A percentile compares a stretch with the other conserved stretches of the same genome.
phyloP scores from a whole-genome alignment of 2,888 invertebrate genomes.

The Andrena trimmerana region DNA sequence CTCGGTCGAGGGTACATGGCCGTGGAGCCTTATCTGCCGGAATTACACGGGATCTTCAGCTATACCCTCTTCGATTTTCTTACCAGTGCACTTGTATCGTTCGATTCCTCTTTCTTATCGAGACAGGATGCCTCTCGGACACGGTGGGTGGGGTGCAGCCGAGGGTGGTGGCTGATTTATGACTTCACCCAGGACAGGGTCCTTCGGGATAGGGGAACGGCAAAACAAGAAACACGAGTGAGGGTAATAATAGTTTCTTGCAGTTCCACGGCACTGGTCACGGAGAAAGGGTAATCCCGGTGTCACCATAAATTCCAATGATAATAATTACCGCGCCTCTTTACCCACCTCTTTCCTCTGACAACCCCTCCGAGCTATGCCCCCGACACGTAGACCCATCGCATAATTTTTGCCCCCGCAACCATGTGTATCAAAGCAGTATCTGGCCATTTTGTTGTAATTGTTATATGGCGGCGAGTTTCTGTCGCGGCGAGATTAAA shows the following conservation, averaged over 20 bases:
- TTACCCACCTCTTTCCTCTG: conserved; percentile 49
- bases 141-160: conserved; percentile 32
- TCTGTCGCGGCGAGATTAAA: neutral
- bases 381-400: neutral
- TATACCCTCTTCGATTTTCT: conserved; percentile 49
- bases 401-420: conserved; percentile 42
- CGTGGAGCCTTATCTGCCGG: conserved; percentile 23
- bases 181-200: conserved; percentile 64
- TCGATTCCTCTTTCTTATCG: conserved; percentile 55
- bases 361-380: conserved; percentile 19
- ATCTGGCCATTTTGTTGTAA: neutral
- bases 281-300: conserved; percentile 71
- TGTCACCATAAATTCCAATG: conserved; percentile 75
- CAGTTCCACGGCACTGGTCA: conserved; percentile 69
- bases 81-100: conserved; percentile 42
- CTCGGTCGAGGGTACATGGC: neutral
- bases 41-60: conserved; percentile 8
- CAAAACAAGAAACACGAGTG: conserved; percentile 75
- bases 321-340: conserved; percentile 73
- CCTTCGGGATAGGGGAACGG: conserved; percentile 57
- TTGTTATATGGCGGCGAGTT: neutral
- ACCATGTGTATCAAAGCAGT: conserved; percentile 11
- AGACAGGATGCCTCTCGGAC: conserved; percentile 20
- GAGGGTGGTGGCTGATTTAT: conserved; percentile 71
- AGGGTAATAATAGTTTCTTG: conserved; percentile 81